These are phyloP conservation scores for Macaca nemestrina DNA, from an alignment of 2,113 vertebrate genomes.

Conservation along the genomic window DNA sequence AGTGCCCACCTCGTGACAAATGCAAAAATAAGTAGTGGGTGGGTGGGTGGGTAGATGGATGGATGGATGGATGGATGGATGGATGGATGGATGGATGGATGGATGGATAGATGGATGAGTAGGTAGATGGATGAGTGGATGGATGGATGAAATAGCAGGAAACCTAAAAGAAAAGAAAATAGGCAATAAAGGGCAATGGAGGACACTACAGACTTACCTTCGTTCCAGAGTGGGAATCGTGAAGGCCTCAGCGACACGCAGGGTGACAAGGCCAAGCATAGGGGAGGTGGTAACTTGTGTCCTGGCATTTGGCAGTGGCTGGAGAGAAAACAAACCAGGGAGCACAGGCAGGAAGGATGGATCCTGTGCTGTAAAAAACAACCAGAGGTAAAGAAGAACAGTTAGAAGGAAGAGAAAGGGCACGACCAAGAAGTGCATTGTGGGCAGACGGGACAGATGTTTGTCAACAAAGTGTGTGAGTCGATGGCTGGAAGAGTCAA, in stretches of 20 bases:
- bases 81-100: no score
- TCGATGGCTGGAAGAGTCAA: background rate
- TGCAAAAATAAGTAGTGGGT: background rate
- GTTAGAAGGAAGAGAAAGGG: background rate
- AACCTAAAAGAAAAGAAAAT: background rate
- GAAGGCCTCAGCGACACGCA: background rate
- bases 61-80: no score
- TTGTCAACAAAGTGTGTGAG: accelerated
- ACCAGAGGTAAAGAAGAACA: background rate
- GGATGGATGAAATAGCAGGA: background rate
- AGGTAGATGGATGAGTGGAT: no score
- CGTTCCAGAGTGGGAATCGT: background rate
- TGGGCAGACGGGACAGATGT: accelerated
- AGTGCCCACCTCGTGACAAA: background rate
- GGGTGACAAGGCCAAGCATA: background rate
- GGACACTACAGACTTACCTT: background rate
- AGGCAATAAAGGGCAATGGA: background rate
- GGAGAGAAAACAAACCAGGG: background rate
- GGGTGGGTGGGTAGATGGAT: no score
- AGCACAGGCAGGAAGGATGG: background rate
- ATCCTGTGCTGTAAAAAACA: background rate
- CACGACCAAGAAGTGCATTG: background rate
- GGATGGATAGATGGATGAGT: no score
- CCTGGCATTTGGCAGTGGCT: background rate
- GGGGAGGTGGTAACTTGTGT: background rate